A percentile compares a stretch with the other conserved stretches of the same genome.
phyloP scores from a whole-genome alignment of 2,797 vertebrate species.

The Hipposideros larvatus region DNA sequence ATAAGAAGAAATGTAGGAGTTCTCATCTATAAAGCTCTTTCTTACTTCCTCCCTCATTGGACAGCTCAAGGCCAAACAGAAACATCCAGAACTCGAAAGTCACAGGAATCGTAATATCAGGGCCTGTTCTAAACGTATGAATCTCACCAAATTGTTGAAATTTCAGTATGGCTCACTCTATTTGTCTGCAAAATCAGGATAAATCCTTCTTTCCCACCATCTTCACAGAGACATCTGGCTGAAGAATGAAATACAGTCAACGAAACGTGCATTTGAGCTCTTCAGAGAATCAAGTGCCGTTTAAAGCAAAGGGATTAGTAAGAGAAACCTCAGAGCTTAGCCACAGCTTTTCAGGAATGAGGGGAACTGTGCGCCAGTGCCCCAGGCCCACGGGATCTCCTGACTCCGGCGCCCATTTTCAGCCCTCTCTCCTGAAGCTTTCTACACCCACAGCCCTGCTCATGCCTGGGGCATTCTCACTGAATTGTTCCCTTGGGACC shows the following conservation, averaged over 20 bases:
- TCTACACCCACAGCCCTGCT: no score
- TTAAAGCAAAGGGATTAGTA: not conserved
- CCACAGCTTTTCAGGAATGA: not conserved
- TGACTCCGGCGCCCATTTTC: not conserved
- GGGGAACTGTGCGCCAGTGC: not conserved
- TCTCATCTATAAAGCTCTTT: not conserved
- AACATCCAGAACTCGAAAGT: not conserved
- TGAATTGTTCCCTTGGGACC: not conserved
- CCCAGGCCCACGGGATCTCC: no score
- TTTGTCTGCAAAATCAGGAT: slow-evolving; percentile 12
- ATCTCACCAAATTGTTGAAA: not conserved
- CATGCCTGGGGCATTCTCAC: not conserved
- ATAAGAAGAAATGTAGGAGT: not conserved
- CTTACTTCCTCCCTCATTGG: not conserved
- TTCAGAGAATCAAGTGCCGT: slow-evolving; percentile 12
- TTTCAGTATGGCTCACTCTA: slow-evolving; percentile 1
- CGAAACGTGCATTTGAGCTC: slow-evolving; percentile 15
- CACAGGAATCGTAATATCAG: not conserved
- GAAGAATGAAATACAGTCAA: slow-evolving; percentile 62
- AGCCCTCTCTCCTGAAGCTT: not conserved
- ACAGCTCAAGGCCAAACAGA: not conserved
- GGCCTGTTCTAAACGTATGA: not conserved
- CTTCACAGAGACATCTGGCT: not conserved
- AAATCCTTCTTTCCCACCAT: slow-evolving; percentile 15
- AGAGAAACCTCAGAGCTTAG: slow-evolving; percentile 8